These are phyloP conservation scores for Cranoglanis bouderius DNA, from an alignment of 2,113 vertebrate genomes.

Conservation along the genomic window DNA sequence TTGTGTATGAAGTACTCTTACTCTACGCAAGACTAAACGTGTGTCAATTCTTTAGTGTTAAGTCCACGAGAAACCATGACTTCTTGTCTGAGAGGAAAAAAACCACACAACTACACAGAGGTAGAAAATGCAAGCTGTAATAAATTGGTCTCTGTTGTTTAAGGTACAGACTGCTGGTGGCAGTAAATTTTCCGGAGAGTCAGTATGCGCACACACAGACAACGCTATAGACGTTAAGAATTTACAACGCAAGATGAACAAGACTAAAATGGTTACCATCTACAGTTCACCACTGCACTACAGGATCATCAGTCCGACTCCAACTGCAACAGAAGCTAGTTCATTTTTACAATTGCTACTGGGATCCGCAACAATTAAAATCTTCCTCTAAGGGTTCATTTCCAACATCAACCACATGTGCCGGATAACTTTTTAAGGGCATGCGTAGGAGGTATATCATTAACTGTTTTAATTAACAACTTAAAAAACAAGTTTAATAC, in stretches of 20 bases:
- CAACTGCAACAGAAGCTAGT: conserved; percentile 72
- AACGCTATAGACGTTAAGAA: conserved; percentile 80
- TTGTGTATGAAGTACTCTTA: neutral
- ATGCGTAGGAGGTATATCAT: conserved; percentile 77
- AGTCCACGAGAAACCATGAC: neutral
- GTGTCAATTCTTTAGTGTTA: neutral
- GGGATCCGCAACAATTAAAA: conserved; percentile 80
- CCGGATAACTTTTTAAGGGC: conserved; percentile 76
- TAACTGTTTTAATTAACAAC: conserved; percentile 55
- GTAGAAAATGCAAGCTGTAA: conserved; percentile 73
- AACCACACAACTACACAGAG: conserved; percentile 73
- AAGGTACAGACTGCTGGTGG: conserved; percentile 89
- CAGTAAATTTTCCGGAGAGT: conserved; percentile 86
- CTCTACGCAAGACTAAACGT: neutral
- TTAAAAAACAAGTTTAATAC: conserved; percentile 58
- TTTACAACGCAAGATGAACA: conserved; percentile 81
- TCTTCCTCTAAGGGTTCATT: conserved; percentile 61
- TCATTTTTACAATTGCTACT: conserved; percentile 83
- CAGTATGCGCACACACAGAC: conserved; percentile 69
- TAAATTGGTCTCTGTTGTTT: conserved; percentile 90
- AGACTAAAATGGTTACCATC: conserved; percentile 79
- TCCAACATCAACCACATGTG: conserved; percentile 77
- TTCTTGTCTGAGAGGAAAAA: neutral
- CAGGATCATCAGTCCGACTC: conserved; percentile 60
- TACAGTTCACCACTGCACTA: conserved; percentile 77